Evolutionary conservation across 2,888 invertebrate genomes (phyloP).

Genomic region (Isoperla grammatica): DNA sequence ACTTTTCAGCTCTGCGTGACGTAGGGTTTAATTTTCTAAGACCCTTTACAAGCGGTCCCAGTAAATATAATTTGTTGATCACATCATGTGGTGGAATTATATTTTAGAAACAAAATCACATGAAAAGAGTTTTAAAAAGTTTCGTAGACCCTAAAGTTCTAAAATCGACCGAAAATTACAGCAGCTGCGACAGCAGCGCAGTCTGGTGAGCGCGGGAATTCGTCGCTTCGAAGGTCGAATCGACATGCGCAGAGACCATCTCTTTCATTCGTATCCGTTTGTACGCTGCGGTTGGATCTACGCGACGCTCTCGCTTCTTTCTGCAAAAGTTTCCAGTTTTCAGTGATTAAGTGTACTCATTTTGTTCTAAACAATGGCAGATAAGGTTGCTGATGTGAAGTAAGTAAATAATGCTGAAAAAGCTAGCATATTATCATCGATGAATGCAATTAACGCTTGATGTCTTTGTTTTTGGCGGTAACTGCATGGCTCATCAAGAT

Average conservation of each 20-base stretch:
- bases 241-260: constrained; percentile 27
- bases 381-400: constrained; percentile 56
- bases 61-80: too few relatives aligned
- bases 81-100: too few relatives aligned
- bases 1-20: too few relatives aligned
- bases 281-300: constrained; percentile 20
- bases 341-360: constrained; percentile 10
- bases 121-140: too few relatives aligned
- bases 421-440: not conserved
- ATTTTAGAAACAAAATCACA: too few relatives aligned
- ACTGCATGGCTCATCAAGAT: constrained; percentile 23
- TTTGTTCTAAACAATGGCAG: constrained; percentile 53
- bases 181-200: not conserved
- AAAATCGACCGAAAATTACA: not conserved
- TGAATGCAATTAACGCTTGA: constrained; percentile 7
- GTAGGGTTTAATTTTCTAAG: too few relatives aligned
- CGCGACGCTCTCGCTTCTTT: constrained; percentile 20
- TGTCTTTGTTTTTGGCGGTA: constrained; percentile 30
- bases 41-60: too few relatives aligned
- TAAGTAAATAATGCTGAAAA: constrained; percentile 48
- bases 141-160: too few relatives aligned
- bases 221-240: constrained; percentile 25
- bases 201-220: constrained; percentile 27
- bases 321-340: constrained; percentile 6
- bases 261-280: constrained; percentile 26